Percentiles rank a stretch among this genome's conserved stretches.
These are phyloP conservation scores for Aleadryas rufinucha DNA, from an alignment of 2,113 vertebrate species.

Conservation along the genomic window DNA sequence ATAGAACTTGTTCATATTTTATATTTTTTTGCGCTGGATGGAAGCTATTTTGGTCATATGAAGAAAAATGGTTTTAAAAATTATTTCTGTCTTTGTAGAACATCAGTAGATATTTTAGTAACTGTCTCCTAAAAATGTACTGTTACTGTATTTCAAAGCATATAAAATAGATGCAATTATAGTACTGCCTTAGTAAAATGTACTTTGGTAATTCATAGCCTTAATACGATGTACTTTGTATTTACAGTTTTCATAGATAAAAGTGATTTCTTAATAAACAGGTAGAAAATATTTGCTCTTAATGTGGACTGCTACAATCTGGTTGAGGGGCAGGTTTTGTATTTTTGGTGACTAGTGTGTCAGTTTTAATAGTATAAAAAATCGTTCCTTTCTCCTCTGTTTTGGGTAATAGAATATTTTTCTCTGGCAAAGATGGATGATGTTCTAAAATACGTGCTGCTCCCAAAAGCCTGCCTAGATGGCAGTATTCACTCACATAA, in stretches of 20 bases:
- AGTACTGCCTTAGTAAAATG: not conserved
- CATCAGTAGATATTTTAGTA: not conserved
- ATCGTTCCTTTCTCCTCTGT: not conserved
- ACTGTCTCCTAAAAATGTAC: not conserved
- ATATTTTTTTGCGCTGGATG: not conserved
- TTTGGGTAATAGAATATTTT: not conserved
- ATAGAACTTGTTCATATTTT: not conserved
- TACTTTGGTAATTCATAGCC: not conserved
- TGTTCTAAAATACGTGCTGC: not conserved
- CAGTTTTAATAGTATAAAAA: not conserved
- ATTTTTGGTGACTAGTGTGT: not conserved
- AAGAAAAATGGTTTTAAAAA: not conserved
- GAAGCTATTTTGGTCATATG: not conserved
- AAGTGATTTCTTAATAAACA: not conserved
- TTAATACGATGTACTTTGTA: not conserved
- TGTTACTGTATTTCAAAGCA: not conserved
- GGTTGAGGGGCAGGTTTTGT: not conserved
- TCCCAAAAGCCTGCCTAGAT: constrained; percentile 51
- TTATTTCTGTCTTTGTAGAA: not conserved
- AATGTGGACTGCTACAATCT: not conserved
- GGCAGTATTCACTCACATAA: constrained; percentile 45
- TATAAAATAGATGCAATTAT: not conserved
- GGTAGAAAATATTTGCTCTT: not conserved
- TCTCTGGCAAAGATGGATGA: not conserved
- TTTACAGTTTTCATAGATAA: not conserved